Evolutionary conservation across 2,888 invertebrate species (phyloP), one percentile per base, ranked within the genome.

Genomic region (Boloria selene): DNA sequence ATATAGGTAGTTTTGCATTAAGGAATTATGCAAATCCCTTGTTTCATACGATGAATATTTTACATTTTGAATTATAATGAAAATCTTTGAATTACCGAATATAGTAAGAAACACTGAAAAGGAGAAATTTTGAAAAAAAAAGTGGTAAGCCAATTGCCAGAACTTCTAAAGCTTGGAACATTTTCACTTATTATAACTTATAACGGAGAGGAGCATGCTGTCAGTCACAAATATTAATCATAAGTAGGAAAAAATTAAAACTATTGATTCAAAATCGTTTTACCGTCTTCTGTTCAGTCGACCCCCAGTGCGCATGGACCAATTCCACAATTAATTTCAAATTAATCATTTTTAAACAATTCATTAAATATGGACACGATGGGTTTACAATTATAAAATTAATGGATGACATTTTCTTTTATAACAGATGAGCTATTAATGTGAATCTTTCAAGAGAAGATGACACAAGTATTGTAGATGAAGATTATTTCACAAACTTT

Each of bases 241-340:
- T 81, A 77, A 82, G 84, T 79, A 84, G 78, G 86, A 79, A 85
- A 69, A 77, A 55, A 64, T 61, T 62, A 68, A 71, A 74, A 74
- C 71, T 74, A 79, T 83, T 80, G 80, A 85, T 81, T 79, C 66
- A 86, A 88, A 87, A 85, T 77, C 74, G 62, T 82, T 84, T 92
- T 92, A 92, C 91, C 91, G 87, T 92, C 91, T 87, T 92, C 91
- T 91, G 90, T 87, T 87, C 86, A 85, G 88, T 82, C 79, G 86
- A 86, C 88, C 87, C 90, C 85, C 82, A 76, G 90, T 78, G 81
- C 82, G 89, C 88, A 89, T 88, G 86, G 84, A 91, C 82, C 87
- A 89, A 89, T 87, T 81, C 74, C 77, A 81, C 74, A 79, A 85
- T 84, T 80, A 83, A 82, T 82, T 79, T 82, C 72, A 78, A 77